Base-by-base conservation (phyloP, 2,113 vertebrate genomes). In the Myotis yumanensis region DNA sequence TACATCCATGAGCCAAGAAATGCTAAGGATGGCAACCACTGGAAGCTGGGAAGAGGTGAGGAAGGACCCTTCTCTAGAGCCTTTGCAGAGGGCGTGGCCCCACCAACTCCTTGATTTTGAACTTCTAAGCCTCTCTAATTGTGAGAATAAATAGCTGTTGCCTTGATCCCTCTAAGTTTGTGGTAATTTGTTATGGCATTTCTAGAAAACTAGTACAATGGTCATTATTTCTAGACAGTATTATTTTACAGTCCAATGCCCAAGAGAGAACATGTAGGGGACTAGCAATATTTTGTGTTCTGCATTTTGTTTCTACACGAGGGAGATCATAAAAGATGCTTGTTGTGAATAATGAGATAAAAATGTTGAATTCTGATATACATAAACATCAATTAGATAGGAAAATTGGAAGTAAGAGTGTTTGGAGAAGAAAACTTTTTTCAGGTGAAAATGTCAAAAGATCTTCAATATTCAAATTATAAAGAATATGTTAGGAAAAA, bases 391-490 rank as follows among this genome's bases (percentile, higher is more conserved):
- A 94, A 28, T 75, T 73, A 84, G 43, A 62, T 10, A 48, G 54
- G 25, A 91, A 86, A 91, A 76, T 86, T 48, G 17, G 35, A 95
- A 57, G 25, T 30, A 84, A 95, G 30, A 25, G 69, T 68, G 4
- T 46, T 30, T 91, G 37, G 87, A 89, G 51, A 64, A 92, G 43
- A 93, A 93, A 69, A 73, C 51, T 51, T 92, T 51, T 22, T 92
- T 15, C 16, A 82, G 14, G 25, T 90, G 18, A 51, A 76, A 90
- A 92, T 46, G 52, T 92, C 81, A 93, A 92, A 95, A 93, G 71
- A 75, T 51, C 15, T 90, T 92, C 15, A 92, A 46, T 89, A 90
- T 72, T 84, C 62, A 95, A 96, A 86, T 10, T 46, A 40, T 89
- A 76, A 83, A 68, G 15, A 91, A 37, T 54, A 68, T 25, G 54